Percentiles rank a stretch among this genome's conserved stretches.
Evolutionary conservation across 2,113 vertebrate species (phyloP).

Genomic region (Campylorhamphus procurvoides): DNA sequence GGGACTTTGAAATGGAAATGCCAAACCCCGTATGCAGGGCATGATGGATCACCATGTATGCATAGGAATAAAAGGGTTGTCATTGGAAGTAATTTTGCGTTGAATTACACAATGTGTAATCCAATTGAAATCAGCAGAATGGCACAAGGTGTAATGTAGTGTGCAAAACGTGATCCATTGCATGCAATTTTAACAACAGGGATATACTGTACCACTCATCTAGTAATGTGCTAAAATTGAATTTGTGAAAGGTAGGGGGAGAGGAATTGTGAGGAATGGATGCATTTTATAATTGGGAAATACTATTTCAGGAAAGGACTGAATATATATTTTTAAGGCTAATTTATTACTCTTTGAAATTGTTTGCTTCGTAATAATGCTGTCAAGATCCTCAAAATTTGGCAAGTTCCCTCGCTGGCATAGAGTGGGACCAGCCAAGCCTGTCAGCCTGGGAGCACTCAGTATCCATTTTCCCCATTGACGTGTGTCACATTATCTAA

Average conservation of each 20-base stretch:
- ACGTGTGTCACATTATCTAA: neutral
- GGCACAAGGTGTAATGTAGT: conserved; percentile 66
- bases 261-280: conserved; percentile 23
- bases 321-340: conserved; percentile 16
- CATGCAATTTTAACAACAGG: conserved; percentile 44
- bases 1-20: conserved; percentile 66
- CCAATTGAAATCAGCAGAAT: conserved; percentile 67
- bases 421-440: neutral
- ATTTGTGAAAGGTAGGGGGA: conserved; percentile 38
- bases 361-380: neutral
- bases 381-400: neutral
- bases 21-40: conserved; percentile 24
- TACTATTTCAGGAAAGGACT: neutral
- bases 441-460: neutral
- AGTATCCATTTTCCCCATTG: neutral
- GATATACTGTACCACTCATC: conserved; percentile 18
- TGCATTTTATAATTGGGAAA: conserved; percentile 30
- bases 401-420: neutral
- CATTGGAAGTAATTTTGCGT: conserved; percentile 68
- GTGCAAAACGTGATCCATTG: conserved; percentile 61
- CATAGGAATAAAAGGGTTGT: conserved; percentile 64
- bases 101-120: conserved; percentile 72
- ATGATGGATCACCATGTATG: conserved; percentile 70
- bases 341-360: neutral
- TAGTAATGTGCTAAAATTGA: conserved; percentile 51